Percentiles rank a stretch among this genome's conserved stretches.
Evolutionary conservation across 2,113 vertebrate species (phyloP).

Genomic region (Phylloscopus whistleri): DNA sequence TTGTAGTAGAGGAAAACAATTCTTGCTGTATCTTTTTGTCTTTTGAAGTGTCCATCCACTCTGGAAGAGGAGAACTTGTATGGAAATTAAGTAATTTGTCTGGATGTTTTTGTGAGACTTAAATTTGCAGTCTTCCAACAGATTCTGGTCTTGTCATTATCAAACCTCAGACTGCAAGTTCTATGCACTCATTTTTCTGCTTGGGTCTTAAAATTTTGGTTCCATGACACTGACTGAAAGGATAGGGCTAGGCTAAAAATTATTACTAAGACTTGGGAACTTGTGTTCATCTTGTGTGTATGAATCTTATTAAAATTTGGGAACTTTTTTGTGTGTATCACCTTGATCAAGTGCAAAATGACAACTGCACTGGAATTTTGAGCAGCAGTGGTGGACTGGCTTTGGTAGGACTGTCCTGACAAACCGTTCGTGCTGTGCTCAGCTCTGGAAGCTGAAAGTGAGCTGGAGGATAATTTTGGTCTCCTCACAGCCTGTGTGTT

Average conservation of each 20-base stretch:
- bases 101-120: conserved; percentile 42
- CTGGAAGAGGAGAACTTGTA: conserved; percentile 48
- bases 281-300: not conserved
- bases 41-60: conserved; percentile 60
- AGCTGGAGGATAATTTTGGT: not conserved
- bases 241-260: not conserved
- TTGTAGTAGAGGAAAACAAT: conserved; percentile 57
- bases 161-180: conserved; percentile 2
- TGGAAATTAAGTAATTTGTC: conserved; percentile 69
- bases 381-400: not conserved
- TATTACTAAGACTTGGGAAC: not conserved
- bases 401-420: not conserved
- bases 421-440: not conserved
- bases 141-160: conserved; percentile 30
- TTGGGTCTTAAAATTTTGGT: not conserved
- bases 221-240: not conserved
- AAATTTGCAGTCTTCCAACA: conserved; percentile 31
- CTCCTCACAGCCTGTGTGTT: not conserved
- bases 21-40: conserved; percentile 54
- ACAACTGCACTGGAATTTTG: not conserved
- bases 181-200: not conserved
- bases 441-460: not conserved
- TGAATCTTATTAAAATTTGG: not conserved
- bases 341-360: not conserved
- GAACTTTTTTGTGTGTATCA: not conserved